Evolutionary conservation across 2,113 vertebrate species (phyloP).

Genomic region (Thunnus maccoyii): DNA sequence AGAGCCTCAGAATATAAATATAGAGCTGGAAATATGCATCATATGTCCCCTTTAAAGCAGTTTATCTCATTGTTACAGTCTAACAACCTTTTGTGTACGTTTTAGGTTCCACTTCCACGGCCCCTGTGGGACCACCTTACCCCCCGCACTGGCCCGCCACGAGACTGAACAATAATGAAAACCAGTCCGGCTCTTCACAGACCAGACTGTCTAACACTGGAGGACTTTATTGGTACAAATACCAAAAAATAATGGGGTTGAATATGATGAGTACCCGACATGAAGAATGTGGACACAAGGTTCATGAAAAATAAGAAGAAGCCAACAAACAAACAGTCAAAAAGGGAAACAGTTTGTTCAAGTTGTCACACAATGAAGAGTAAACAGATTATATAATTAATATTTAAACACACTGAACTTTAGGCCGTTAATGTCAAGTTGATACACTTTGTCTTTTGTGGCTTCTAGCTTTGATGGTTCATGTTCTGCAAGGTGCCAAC

Average conservation of each 20-base stretch:
- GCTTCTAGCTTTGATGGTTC: neutral
- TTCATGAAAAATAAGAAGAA: neutral
- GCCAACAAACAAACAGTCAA: neutral
- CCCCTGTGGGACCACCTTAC: conserved; percentile 92
- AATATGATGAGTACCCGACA: neutral
- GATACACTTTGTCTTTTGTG: neutral
- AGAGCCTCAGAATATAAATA: too few relatives aligned
- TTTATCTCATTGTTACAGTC: too few relatives aligned
- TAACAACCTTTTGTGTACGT: neutral
- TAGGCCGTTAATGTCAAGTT: too few relatives aligned
- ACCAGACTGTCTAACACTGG: conserved; percentile 31
- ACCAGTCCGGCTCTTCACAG: neutral
- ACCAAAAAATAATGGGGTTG: neutral
- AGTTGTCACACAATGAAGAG: neutral
- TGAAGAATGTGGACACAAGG: neutral
- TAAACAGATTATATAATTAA: neutral
- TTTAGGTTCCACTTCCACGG: conserved; percentile 95
- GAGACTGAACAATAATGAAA: conserved; percentile 80
- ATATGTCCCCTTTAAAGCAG: neutral
- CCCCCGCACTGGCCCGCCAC: conserved; percentile 89
- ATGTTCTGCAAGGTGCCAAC: too few relatives aligned
- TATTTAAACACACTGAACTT: neutral
- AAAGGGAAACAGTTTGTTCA: conserved; percentile 4
- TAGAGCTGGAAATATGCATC: too few relatives aligned
- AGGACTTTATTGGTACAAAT: conserved; percentile 11